Evolutionary conservation across 2,888 invertebrate species (phyloP), one percentile per base, ranked within the genome.

Genomic region (Neoitamus cyanurus): DNA sequence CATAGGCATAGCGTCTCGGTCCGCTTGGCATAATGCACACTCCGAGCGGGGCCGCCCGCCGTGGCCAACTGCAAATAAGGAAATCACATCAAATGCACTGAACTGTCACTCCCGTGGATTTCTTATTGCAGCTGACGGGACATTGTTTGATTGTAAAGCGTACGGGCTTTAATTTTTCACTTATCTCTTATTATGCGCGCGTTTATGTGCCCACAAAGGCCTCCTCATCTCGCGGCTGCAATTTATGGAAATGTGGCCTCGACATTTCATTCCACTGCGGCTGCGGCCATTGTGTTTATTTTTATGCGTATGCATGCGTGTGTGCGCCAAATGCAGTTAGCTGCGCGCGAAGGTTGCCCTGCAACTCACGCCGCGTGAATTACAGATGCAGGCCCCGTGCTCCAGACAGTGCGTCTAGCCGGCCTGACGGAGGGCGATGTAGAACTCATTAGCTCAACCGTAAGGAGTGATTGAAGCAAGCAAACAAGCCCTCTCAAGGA

Each of bases 81-180:
- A 83, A 83, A 83, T 83, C 46, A 46, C 83, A 72, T 83, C 46
- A 83, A 70, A 83, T 83, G 37, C 69, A 2, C 46, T 83, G 70
- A 83, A 72, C 83, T 46, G 69, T 83, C 72, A 72, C 28, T 34
- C 42, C 72, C 20, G 34, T 48, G 31, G 73, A 28, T 42, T 42
- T 48, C 48, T 73, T 34, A n/a, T 46, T 83, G 82, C 82, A 82
- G 82, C 82, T 82, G 82, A 82, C 82, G 37, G 82, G 36, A 68
- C 82, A 82, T 82, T 82, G 82, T 82, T 82, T 82, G 82, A 82
- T 82, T 82, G 69, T 31, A 72, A 72, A 83, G 83, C 31, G 72
- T 72, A 83, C 72, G 46, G 83, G 83, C 83, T 72, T 83, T 83
- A 83, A 83, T 83, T 83, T 83, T 83, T 83, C 83, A 83, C 83